These are phyloP conservation scores for Engraulis encrasicolus DNA, from an alignment of 2,113 vertebrate genomes.

Conservation along the genomic window DNA sequence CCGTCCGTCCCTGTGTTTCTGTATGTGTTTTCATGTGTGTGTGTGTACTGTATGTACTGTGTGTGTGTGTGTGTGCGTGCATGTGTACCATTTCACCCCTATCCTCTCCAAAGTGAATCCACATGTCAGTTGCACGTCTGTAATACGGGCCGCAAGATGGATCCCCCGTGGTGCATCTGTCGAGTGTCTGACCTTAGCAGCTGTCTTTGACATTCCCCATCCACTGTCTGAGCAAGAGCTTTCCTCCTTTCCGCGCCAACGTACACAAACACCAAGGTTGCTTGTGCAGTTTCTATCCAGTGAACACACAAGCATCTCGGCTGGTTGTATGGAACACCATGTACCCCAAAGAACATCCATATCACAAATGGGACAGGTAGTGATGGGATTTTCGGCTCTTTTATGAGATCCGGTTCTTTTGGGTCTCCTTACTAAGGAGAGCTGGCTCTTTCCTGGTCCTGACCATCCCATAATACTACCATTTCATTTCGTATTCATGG, in stretches of 20 bases:
- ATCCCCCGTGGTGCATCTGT: not conserved
- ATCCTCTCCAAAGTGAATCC: constrained; percentile 8
- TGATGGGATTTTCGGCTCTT: too few species aligned
- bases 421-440: too few species aligned
- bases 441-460: too few species aligned
- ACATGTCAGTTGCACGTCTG: not conserved
- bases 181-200: not conserved
- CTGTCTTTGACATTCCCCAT: constrained; percentile 15
- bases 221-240: not conserved
- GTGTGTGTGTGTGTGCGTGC: too few species aligned
- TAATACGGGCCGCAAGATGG: not conserved
- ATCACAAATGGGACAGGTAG: too few species aligned
- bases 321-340: not conserved
- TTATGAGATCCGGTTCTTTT: too few species aligned
- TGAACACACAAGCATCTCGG: not conserved
- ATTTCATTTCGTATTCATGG: too few species aligned
- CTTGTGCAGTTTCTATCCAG: not conserved
- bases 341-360: not conserved
- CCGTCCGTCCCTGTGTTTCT: too few species aligned
- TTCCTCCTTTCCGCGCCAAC: not conserved
- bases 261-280: not conserved
- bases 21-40: too few species aligned
- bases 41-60: too few species aligned
- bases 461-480: too few species aligned
- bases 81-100: constrained; percentile 1